Evolutionary conservation across 2,888 invertebrate genomes (phyloP), one percentile per base, ranked within the genome.

Genomic region (Icerya purchasi): DNA sequence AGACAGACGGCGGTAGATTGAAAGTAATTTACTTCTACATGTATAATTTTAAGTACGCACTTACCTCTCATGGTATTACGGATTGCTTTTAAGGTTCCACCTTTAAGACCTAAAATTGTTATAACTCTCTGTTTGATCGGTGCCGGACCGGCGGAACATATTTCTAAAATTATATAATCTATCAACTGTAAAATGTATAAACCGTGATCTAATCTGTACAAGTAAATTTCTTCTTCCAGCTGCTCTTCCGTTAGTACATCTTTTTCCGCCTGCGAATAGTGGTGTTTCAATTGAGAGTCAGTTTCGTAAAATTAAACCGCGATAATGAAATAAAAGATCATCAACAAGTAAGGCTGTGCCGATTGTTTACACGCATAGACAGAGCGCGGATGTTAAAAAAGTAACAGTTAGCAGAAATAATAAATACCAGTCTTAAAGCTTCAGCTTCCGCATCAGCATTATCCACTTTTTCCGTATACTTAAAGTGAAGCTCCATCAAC

Each of bases 111-210:
- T 53, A 96, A 73, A 65, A 93, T 90, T 68, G 91, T 84, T 64
- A 86, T 79, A 1, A 93, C 87, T 61, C 92, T 77, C 69, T 90
- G 88, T 69, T 92, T 92, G 49, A 89, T 79, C 53, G 68, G 67
- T 0, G 83, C 75, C 19, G 82, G 80, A 2, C 86, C 84, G 10
- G 82, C 82, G 61, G 78, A 81, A 66, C 84, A 83, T 64, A 84
- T 81, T 75, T 89, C 88, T 61, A 89, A 73, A 67, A 88, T 80
- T 61, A 87, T 83, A 69, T 92, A 90, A 71, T 96, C 94, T 23
- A 97, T 83, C 57, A 94, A 77, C 73, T 98, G 97, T 59, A 98
- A 76, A 0, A 92, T 91, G 71, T 96, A 98, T n/a, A 98, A 76
- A 0, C 98, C 98, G 8, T 86, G 87, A 62, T 96, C 92, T 54